Percentiles rank a stretch among this genome's conserved stretches.
phyloP scores from a whole-genome alignment of 2,113 vertebrate species.

The Balaenoptera acutorostrata region DNA sequence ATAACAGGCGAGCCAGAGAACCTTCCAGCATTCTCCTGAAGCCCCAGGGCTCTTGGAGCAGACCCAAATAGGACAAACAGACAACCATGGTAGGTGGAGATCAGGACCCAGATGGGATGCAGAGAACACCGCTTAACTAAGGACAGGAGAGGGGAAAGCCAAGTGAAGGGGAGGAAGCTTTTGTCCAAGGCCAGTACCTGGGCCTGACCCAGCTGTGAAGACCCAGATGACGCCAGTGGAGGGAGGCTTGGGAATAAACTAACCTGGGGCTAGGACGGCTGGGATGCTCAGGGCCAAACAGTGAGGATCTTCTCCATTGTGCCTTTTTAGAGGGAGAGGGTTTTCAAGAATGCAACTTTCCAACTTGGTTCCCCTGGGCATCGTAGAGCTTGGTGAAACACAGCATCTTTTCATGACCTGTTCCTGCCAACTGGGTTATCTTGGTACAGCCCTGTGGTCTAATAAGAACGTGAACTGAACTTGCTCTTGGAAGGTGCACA shows the following conservation, averaged over 20 bases:
- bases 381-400: fast-evolving
- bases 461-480: not conserved
- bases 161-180: too few species aligned
- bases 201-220: not conserved
- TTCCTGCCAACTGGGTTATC: not conserved
- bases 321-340: not conserved
- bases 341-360: not conserved
- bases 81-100: too few species aligned
- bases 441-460: fast-evolving
- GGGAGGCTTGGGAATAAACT: not conserved
- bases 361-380: not conserved
- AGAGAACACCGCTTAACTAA: not conserved
- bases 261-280: fast-evolving
- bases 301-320: too few species aligned
- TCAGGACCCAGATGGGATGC: not conserved
- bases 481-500: not conserved
- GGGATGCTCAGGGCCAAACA: fast-evolving
- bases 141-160: not conserved
- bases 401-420: fast-evolving
- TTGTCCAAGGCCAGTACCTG: too few species aligned
- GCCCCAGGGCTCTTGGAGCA: not conserved
- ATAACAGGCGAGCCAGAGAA: not conserved
- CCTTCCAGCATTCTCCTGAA: not conserved
- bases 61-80: not conserved
- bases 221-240: fast-evolving